Evolutionary conservation across 1,140 invertebrate species (phyloP), one percentile per base, ranked within the genome.

Genomic region (Aphis gossypii): DNA sequence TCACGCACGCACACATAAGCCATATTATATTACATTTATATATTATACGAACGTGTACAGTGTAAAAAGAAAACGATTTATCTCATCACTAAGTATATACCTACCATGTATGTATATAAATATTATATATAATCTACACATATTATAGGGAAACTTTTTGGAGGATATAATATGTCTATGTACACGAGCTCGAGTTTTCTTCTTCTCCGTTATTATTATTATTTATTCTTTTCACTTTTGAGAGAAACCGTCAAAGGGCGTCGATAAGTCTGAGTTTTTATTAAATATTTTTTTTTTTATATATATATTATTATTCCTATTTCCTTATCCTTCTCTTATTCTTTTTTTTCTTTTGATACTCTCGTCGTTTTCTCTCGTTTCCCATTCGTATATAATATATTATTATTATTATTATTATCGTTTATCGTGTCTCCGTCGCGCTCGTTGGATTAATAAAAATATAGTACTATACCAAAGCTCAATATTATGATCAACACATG

Each of bases 241-340:
- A 54, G 82, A 54, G 76, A 92, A 51, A 83, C 82, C 23, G 82
- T 83, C 91, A 84, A 83, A 84, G 82, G 30, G 82, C 91, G 76
- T 84, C 48, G 91, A 92, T 84, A 84, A 92, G 91, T 83, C 91
- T 92, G 91, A 92, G 76, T 54, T 84, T 92, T 83, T 92, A 84
- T 82, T 83, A 83, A 38, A 41, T 48, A 84, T 25, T 41, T 83
- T 38, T 83, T 51, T 84, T 48, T 44, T n/a, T n/a, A n/a, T 76
- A 35, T 35, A 35, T 82, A 41, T 44, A n/a, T 76, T 68, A 38
- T 41, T 20, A 68, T 56, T 35, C 9, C n/a, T 41, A n/a, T 60
- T 35, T 41, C 41, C 51, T 51, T 25, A 83, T 60, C 48, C 89
- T 54, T 23, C 87, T 54, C 25, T 25, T 41, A 25, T 76, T 41